A percentile compares a stretch with the other conserved stretches of the same genome.
These are phyloP conservation scores for Girardia tigrina DNA, from an alignment of 2,888 invertebrate genomes.

Conservation along the genomic window DNA sequence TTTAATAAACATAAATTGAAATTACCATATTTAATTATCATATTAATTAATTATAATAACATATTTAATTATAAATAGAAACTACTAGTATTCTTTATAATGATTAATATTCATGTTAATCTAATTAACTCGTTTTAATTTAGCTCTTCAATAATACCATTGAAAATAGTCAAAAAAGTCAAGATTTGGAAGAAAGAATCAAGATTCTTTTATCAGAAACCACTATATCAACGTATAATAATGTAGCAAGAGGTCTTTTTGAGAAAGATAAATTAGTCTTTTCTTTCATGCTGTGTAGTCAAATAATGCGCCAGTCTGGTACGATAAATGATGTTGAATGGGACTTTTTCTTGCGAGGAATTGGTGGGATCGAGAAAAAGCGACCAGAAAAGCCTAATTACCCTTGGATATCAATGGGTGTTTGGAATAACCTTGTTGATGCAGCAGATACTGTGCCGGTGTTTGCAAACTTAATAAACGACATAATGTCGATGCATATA, in stretches of 20 bases:
- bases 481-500: slow-evolving; percentile 39
- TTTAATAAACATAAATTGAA: too few species aligned
- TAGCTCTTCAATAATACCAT: slow-evolving; percentile 49
- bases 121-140: too few species aligned
- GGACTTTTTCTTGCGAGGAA: slow-evolving; percentile 67
- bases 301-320: slow-evolving; percentile 60
- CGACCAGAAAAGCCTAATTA: slow-evolving; percentile 53
- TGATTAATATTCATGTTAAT: slow-evolving; percentile 27
- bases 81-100: slow-evolving; percentile 23
- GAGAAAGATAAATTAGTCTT: slow-evolving; percentile 51
- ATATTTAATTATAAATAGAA: not conserved
- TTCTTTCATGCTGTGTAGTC: slow-evolving; percentile 62
- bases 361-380: slow-evolving; percentile 43
- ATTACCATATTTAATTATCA: too few species aligned
- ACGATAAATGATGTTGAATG: slow-evolving; percentile 59
- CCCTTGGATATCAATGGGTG: slow-evolving; percentile 58
- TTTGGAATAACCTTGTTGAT: slow-evolving; percentile 61
- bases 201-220: slow-evolving; percentile 45
- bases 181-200: slow-evolving; percentile 43
- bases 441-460: slow-evolving; percentile 55
- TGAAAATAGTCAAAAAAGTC: slow-evolving; percentile 44
- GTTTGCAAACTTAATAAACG: slow-evolving; percentile 44
- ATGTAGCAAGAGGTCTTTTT: slow-evolving; percentile 50
- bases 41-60: not conserved
- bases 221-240: slow-evolving; percentile 48